Evolutionary conservation across 2,797 vertebrate genomes (phyloP).

Genomic region (Oreochromis grahami): DNA sequence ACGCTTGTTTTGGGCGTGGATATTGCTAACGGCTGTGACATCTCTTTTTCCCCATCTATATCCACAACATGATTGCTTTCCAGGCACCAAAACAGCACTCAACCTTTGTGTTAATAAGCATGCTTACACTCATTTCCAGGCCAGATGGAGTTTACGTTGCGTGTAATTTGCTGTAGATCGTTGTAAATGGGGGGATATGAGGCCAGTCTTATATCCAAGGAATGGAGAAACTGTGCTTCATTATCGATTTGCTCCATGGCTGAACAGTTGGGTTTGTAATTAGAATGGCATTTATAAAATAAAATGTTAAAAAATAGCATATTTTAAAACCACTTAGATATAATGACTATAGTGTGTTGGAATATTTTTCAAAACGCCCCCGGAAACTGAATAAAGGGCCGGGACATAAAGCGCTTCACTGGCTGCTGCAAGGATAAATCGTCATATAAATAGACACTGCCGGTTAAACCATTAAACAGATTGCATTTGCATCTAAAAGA

Average conservation of each 20-base stretch:
- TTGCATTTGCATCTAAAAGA: slow-evolving; percentile 7
- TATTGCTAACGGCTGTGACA: slow-evolving; percentile 14
- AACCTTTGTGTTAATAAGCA: slow-evolving; percentile 43
- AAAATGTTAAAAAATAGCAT: background rate
- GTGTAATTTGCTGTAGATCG: slow-evolving; percentile 49
- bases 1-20: background rate
- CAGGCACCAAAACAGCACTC: slow-evolving; percentile 6
- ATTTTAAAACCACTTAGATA: background rate
- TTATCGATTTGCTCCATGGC: slow-evolving; percentile 34
- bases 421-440: background rate
- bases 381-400: background rate
- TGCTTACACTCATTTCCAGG: slow-evolving; percentile 40
- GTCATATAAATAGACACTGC: background rate
- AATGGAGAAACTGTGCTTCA: slow-evolving; percentile 4
- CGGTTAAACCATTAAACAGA: background rate
- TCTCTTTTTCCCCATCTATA: slow-evolving; percentile 30
- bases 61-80: slow-evolving; percentile 39
- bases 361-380: background rate
- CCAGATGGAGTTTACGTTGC: slow-evolving; percentile 30
- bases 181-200: slow-evolving; percentile 6
- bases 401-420: background rate
- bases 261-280: slow-evolving; percentile 13
- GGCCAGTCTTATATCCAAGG: background rate
- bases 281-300: background rate
- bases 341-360: background rate